Conservation (phyloP, 1,140 invertebrate genomes). For the Xylocopa sonorina region DNA sequence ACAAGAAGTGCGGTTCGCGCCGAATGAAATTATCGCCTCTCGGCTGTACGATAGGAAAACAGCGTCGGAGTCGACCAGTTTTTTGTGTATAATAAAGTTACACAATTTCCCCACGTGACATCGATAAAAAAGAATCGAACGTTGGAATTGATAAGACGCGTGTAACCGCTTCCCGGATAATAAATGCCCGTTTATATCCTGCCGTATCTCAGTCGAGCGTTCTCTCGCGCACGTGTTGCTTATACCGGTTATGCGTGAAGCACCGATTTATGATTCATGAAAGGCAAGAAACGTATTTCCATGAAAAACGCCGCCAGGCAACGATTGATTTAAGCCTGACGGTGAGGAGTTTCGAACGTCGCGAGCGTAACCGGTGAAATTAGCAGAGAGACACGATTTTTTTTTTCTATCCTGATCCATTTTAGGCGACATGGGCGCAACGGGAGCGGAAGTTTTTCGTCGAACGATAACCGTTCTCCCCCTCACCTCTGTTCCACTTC, state of each 20-base stretch:
- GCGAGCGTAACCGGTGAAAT: too few species aligned
- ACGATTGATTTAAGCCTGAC: neutral
- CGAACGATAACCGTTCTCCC: too few species aligned
- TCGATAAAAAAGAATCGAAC: conserved; percentile 33
- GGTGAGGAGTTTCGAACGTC: neutral
- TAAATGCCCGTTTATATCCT: conserved; percentile 39
- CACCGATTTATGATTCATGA: conserved; percentile 43
- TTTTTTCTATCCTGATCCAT: neutral
- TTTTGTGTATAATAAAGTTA: neutral
- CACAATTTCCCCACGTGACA: neutral
- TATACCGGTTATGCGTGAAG: neutral
- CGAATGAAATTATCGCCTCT: neutral
- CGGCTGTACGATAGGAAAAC: neutral
- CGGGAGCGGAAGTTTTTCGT: too few species aligned
- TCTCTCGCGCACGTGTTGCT: neutral
- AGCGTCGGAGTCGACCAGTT: fast-evolving
- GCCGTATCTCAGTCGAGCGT: conserved; percentile 31
- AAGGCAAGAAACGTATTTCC: conserved; percentile 9
- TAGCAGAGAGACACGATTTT: too few species aligned
- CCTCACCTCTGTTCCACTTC: too few species aligned
- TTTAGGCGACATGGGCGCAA: neutral
- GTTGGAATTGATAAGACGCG: conserved; percentile 38
- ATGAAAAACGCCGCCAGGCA: neutral
- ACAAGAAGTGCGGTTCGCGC: neutral
- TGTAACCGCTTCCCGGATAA: conserved; percentile 44